Conservation (phyloP, 1,140 invertebrate genomes). For the Heliconius nattereri region DNA sequence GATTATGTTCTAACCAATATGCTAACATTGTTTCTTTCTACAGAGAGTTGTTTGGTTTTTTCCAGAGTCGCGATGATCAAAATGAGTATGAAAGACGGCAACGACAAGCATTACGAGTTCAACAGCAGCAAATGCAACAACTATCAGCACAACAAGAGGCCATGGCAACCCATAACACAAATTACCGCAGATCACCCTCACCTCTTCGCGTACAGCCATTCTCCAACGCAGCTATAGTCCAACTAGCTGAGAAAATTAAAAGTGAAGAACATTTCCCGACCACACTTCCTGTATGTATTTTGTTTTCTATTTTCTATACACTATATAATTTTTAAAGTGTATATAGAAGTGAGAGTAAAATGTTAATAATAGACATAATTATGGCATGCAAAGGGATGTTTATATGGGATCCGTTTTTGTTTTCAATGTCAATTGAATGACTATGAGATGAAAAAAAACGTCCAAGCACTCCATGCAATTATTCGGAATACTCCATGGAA, state of each 20-base stretch:
- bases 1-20: too few relatives aligned
- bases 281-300: slow-evolving; percentile 57
- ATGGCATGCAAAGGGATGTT: too few relatives aligned
- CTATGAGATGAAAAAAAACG: too few relatives aligned
- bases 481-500: too few relatives aligned
- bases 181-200: slow-evolving; percentile 83
- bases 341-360: too few relatives aligned
- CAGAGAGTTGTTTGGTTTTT: slow-evolving; percentile 41
- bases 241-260: slow-evolving; percentile 69
- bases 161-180: slow-evolving; percentile 83
- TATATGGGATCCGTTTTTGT: too few relatives aligned
- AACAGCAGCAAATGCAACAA: slow-evolving; percentile 80
- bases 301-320: background rate
- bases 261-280: slow-evolving; percentile 63
- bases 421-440: too few relatives aligned
- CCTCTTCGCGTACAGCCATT: slow-evolving; percentile 78
- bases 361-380: too few relatives aligned
- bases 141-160: slow-evolving; percentile 62
- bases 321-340: too few relatives aligned
- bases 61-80: slow-evolving; percentile 91
- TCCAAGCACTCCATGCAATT: too few relatives aligned
- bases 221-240: slow-evolving; percentile 82
- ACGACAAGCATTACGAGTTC: slow-evolving; percentile 88
- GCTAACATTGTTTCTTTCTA: background rate
- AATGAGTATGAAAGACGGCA: slow-evolving; percentile 95